These are phyloP conservation scores for Ondatra zibethicus DNA, from an alignment of 2,113 vertebrate genomes.

Conservation along the genomic window DNA sequence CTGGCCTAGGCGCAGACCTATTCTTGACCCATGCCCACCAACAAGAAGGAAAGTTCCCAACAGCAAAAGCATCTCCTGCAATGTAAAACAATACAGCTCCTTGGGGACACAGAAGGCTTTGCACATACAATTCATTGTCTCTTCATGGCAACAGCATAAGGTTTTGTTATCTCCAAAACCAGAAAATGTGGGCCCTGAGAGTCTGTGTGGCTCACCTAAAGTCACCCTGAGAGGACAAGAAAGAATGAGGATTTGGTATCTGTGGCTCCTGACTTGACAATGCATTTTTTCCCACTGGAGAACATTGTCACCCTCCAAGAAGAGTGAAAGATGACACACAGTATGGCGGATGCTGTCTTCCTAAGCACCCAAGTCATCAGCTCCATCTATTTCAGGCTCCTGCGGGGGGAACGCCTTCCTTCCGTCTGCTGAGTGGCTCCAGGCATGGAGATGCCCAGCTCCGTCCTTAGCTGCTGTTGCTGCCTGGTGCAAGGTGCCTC, in stretches of 20 bases:
- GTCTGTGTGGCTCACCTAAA: background rate
- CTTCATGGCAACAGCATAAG: background rate
- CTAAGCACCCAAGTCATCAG: background rate
- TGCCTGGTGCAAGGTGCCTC: background rate
- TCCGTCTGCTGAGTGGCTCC: background rate
- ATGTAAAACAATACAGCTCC: background rate
- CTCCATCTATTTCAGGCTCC: background rate
- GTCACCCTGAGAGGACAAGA: background rate
- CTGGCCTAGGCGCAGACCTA: background rate
- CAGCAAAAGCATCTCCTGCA: background rate
- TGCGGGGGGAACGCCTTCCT: background rate
- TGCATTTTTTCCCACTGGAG: background rate
- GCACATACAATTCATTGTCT: background rate
- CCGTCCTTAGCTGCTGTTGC: no score
- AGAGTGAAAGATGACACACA: background rate
- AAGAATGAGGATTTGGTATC: background rate
- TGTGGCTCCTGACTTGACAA: background rate
- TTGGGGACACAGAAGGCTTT: background rate
- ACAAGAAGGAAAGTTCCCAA: conserved; percentile 13
- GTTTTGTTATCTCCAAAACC: background rate
- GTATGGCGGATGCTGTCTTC: background rate
- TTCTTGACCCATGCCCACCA: background rate
- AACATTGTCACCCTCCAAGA: background rate
- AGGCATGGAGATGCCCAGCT: background rate
- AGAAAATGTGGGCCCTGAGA: background rate